Evolutionary conservation across 2,888 invertebrate genomes (phyloP).

Genomic region (Pogonocherus hispidulus): DNA sequence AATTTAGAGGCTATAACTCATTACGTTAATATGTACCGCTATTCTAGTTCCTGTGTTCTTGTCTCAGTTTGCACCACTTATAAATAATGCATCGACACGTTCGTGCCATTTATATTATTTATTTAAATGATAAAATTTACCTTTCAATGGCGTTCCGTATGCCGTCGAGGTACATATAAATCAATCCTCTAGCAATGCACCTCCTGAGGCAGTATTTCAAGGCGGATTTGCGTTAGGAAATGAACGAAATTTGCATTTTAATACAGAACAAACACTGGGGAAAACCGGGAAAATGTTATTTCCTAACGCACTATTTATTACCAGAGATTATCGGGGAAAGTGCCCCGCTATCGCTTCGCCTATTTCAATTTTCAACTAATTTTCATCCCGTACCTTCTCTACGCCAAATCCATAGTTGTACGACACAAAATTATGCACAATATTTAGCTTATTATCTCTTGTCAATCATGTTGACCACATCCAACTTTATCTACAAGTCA

Average conservation of each 20-base stretch:
- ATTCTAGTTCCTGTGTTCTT: conserved; percentile 11
- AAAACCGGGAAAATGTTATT: conserved; percentile 59
- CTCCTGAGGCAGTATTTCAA: conserved; percentile 54
- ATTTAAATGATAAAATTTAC: conserved; percentile 37
- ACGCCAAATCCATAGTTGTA: neutral
- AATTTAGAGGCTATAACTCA: conserved; percentile 15
- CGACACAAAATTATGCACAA: too few relatives aligned
- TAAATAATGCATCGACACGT: conserved; percentile 40
- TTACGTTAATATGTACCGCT: conserved; percentile 20
- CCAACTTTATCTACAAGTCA: too few relatives aligned
- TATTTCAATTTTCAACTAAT: conserved; percentile 25
- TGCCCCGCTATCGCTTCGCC: neutral
- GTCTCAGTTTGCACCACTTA: conserved; percentile 25
- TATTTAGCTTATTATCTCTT: too few relatives aligned
- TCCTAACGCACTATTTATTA: conserved; percentile 53
- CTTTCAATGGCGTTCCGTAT: conserved; percentile 31
- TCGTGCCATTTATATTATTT: conserved; percentile 23
- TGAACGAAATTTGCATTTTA: conserved; percentile 62
- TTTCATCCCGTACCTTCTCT: neutral
- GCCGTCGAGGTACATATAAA: conserved; percentile 48
- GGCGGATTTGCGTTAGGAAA: conserved; percentile 59
- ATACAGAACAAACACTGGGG: conserved; percentile 60
- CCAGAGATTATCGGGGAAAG: conserved; percentile 35
- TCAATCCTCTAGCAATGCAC: conserved; percentile 47
- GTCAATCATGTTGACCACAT: too few relatives aligned